A percentile compares a stretch with the other conserved stretches of the same genome.
Conservation (phyloP, 2,797 vertebrate genomes). For the Emys orbicularis region DNA sequence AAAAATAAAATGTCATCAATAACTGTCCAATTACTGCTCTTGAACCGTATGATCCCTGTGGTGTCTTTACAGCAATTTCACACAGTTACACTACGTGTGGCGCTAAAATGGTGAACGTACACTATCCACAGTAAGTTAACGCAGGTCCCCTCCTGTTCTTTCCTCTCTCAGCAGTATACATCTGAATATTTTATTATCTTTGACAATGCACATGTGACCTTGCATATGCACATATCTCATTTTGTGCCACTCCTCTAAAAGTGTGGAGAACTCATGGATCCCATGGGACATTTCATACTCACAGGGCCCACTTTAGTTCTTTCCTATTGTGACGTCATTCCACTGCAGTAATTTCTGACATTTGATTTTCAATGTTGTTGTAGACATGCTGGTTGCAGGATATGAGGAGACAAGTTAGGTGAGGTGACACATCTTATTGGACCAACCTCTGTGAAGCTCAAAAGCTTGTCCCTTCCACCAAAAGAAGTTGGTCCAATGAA, state of each 20-base stretch:
- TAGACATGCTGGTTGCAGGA: background rate
- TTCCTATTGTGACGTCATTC: background rate
- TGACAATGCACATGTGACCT: background rate
- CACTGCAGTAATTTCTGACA: background rate
- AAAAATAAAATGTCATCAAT: background rate
- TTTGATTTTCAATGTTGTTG: background rate
- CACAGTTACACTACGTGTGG: background rate
- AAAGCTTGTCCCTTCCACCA: background rate
- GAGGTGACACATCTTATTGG: background rate
- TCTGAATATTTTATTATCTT: background rate
- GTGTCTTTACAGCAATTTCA: background rate
- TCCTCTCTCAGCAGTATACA: background rate
- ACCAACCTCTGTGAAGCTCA: background rate
- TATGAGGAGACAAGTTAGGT: background rate
- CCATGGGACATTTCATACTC: background rate
- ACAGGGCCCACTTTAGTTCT: background rate
- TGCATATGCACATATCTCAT: background rate
- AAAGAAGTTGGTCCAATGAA: background rate
- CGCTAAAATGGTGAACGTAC: background rate
- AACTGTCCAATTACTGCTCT: background rate
- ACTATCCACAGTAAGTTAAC: background rate
- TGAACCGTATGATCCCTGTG: background rate
- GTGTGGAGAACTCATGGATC: background rate
- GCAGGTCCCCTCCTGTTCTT: background rate
- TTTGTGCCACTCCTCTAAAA: background rate